A percentile compares a stretch with the other conserved stretches of the same genome.
Evolutionary conservation across 2,888 invertebrate species (phyloP).

Genomic region (Leptinotarsa haldemani): DNA sequence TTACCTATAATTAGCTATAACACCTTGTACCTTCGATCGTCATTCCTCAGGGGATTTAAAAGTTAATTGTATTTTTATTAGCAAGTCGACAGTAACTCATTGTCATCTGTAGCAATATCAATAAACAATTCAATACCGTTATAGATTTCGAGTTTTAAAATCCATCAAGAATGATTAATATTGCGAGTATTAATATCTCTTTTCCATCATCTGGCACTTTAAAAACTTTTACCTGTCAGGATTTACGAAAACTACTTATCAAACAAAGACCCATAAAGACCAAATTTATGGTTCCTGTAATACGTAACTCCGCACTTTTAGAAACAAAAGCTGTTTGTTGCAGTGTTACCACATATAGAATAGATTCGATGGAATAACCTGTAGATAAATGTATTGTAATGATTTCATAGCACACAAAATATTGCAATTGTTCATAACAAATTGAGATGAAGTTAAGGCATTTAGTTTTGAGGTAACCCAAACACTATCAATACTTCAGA

Average conservation of each 20-base stretch:
- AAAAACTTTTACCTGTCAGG: slow-evolving; percentile 28
- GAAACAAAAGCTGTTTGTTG: neutral
- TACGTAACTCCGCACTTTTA: slow-evolving; percentile 19
- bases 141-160: slow-evolving; percentile 19
- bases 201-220: slow-evolving; percentile 24
- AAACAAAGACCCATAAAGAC: slow-evolving; percentile 29
- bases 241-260: slow-evolving; percentile 29
- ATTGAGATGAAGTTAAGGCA: too few relatives aligned
- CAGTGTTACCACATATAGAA: neutral
- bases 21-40: neutral
- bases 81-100: slow-evolving; percentile 17
- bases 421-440: too few relatives aligned
- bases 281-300: slow-evolving; percentile 30
- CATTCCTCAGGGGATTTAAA: neutral
- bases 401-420: too few relatives aligned
- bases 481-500: too few relatives aligned
- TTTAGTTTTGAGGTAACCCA: too few relatives aligned
- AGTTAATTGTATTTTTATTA: neutral
- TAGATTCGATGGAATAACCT: too few relatives aligned
- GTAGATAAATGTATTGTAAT: too few relatives aligned
- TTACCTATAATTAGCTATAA: too few relatives aligned
- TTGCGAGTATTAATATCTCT: slow-evolving; percentile 27
- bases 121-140: slow-evolving; percentile 29
- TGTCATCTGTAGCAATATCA: neutral
- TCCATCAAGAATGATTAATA: slow-evolving; percentile 17